A percentile compares a stretch with the other conserved stretches of the same genome.
These are phyloP conservation scores for Drosophila lowei DNA, from an alignment of 1,140 invertebrate species.

Conservation along the genomic window DNA sequence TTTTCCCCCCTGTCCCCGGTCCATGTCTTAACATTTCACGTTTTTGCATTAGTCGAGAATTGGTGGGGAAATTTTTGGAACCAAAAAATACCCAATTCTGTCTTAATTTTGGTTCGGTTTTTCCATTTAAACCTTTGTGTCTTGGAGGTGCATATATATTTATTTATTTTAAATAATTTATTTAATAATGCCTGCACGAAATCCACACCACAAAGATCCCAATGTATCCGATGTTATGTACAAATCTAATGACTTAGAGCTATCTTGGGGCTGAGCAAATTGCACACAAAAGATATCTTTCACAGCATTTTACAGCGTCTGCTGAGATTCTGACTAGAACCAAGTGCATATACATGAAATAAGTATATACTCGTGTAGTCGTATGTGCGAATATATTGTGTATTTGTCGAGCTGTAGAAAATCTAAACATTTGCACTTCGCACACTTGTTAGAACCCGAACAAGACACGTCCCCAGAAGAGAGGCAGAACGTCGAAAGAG, in stretches of 20 bases:
- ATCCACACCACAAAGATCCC: too few species aligned
- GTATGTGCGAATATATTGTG: constrained; percentile 7
- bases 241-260: too few species aligned
- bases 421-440: constrained; percentile 70
- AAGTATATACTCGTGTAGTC: constrained; percentile 9
- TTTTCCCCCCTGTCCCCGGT: background rate
- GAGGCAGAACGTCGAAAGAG: constrained; percentile 16
- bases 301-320: constrained; percentile 12
- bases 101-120: too few species aligned
- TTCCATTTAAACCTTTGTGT: too few species aligned
- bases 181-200: too few species aligned
- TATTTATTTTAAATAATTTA: too few species aligned
- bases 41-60: constrained; percentile 37
- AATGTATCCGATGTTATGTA: too few species aligned
- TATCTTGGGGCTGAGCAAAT: too few species aligned
- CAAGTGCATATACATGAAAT: constrained; percentile 1
- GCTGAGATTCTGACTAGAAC: constrained; percentile 9
- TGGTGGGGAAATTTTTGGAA: background rate
- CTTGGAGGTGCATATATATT: too few species aligned
- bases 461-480: constrained; percentile 31
- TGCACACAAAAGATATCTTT: too few species aligned
- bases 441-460: constrained; percentile 60
- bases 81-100: background rate
- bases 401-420: constrained; percentile 46
- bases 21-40: constrained; percentile 11